Evolutionary conservation across 1,140 invertebrate species (phyloP).

Genomic region (Nephotettix cincticeps): DNA sequence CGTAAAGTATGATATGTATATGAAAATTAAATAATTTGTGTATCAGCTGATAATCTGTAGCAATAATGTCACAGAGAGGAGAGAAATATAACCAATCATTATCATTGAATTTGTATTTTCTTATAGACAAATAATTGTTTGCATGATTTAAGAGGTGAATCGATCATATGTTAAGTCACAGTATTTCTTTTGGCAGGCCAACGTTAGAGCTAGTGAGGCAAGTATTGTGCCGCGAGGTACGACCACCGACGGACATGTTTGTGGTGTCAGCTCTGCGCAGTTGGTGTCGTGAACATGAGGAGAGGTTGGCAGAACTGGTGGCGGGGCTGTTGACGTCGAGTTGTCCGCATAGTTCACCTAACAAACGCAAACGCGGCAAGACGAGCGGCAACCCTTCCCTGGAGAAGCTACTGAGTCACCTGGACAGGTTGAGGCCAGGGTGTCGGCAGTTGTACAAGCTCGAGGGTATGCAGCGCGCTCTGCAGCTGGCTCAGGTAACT

Average conservation of each 20-base stretch:
- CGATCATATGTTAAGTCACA: too few relatives aligned
- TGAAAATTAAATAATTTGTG: too few relatives aligned
- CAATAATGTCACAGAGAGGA: too few relatives aligned
- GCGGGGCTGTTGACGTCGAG: constrained; percentile 72
- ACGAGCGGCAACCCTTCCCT: constrained; percentile 58
- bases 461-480: constrained; percentile 86
- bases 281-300: constrained; percentile 90
- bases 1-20: too few relatives aligned
- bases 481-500: constrained; percentile 74
- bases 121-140: too few relatives aligned
- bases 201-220: constrained; percentile 81
- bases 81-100: too few relatives aligned
- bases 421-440: constrained; percentile 85
- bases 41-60: too few relatives aligned
- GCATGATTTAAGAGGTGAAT: too few relatives aligned
- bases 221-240: constrained; percentile 76
- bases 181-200: constrained; percentile 56
- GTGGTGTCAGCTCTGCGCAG: constrained; percentile 86
- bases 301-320: constrained; percentile 83
- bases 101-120: too few relatives aligned
- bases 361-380: constrained; percentile 78
- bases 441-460: constrained; percentile 67
- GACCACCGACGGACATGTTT: constrained; percentile 70
- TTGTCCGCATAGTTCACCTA: constrained; percentile 76
- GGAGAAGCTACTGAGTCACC: constrained; percentile 85